Evolutionary conservation across 2,797 vertebrate genomes (phyloP), one percentile per base, ranked within the genome.

Genomic region (Parauchenoglanis punctatus): DNA sequence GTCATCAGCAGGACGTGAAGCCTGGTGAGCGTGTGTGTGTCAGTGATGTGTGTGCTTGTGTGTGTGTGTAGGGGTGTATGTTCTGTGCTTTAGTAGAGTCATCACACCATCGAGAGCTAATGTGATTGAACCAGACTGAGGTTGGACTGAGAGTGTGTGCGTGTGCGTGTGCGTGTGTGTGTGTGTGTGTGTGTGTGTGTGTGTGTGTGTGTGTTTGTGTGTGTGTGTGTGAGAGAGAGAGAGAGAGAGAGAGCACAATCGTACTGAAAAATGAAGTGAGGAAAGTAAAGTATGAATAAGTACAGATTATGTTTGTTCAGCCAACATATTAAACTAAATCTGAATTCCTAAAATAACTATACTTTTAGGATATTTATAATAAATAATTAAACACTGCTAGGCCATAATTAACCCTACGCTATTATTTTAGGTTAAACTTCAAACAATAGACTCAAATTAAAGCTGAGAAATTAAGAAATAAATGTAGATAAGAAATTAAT

Each of bases 21-120:
- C 15, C 58, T 82, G 77, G 20, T 58, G 67, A 58, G 49, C 23
- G 59, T 35, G 76, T 59, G 56, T 81, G 46, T 20, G n/a, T 68
- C 73, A 67, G 25, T n/a, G 13, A 25, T 54, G 54, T 44, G 10
- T 68, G 25, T 61, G 59, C 2, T 23, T 59, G n/a, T 85, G 28
- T 54, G 28, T 83, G 72, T 61, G 35, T 40, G 35, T 40, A 40
- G 35, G 35, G 35, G 44, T 72, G n/a, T 89, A 20, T 72, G 52
- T 81, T 70, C 44, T 82, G n/a, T 87, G 58, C 59, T 59, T 75
- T 83, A 82, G 90, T 92, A 86, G 1, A 90, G 67, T 83, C 89
- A 93, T 89, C 91, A 90, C 90, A 89, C 31, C 80, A 90, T 86
- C 63, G 70, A 93, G 92, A 93, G 93, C 87, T 91, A 90, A 93